Evolutionary conservation across 1,140 invertebrate genomes (phyloP).

Genomic region (Drosophila bocqueti): DNA sequence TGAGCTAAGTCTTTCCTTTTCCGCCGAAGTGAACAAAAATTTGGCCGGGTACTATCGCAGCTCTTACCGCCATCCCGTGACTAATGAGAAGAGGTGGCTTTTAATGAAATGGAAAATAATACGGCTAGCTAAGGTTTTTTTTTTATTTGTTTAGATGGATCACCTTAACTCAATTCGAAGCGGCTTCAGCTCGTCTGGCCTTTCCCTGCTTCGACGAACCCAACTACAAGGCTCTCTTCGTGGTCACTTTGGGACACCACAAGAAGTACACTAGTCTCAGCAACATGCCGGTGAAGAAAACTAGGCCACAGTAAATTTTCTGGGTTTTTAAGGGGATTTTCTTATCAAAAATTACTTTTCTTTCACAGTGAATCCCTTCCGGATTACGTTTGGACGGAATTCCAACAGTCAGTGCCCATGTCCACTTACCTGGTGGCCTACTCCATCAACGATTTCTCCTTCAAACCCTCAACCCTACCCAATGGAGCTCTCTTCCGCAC

Average conservation of each 20-base stretch:
- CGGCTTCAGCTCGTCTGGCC: constrained; percentile 92
- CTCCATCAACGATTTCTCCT: constrained; percentile 90
- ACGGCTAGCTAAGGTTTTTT: not conserved
- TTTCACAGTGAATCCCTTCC: not conserved
- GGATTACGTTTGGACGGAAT: constrained; percentile 86
- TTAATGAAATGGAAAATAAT: not conserved
- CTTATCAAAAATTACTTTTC: not conserved
- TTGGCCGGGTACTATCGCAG: constrained; percentile 92
- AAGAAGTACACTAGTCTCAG: constrained; percentile 89
- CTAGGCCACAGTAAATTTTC: constrained; percentile 58
- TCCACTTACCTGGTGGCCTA: constrained; percentile 93
- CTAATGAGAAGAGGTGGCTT: constrained; percentile 87
- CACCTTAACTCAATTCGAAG: constrained; percentile 94
- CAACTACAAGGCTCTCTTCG: constrained; percentile 93
- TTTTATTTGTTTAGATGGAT: constrained; percentile 36
- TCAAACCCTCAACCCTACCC: constrained; percentile 86
- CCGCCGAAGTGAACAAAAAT: constrained; percentile 87
- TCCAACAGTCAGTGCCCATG: constrained; percentile 90
- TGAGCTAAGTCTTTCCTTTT: constrained; percentile 88
- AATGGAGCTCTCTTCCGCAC: constrained; percentile 87
- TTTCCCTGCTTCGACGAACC: constrained; percentile 99
- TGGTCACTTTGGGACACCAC: constrained; percentile 90
- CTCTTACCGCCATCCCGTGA: constrained; percentile 89
- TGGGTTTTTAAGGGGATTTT: not conserved
- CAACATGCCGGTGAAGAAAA: constrained; percentile 90